Evolutionary conservation across 37 sponge, comb jelly and placozoan species (phyloP).

Genomic region (Spongilla lacustris): DNA sequence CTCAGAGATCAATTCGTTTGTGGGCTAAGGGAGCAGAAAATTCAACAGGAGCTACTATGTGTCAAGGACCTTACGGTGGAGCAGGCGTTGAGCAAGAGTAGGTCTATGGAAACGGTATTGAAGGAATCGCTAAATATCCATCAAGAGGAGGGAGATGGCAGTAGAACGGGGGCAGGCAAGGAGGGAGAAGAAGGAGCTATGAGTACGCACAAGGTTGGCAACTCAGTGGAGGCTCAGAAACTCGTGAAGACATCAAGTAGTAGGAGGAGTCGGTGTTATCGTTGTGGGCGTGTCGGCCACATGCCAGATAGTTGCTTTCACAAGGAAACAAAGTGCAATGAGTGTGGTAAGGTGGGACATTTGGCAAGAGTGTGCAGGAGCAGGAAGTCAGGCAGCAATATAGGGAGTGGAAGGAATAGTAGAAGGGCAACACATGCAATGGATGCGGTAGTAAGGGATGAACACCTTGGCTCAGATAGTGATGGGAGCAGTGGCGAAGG

Average conservation of each 20-base stretch:
- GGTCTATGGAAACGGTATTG: background rate
- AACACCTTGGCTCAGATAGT: too few relatives aligned
- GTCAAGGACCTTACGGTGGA: background rate
- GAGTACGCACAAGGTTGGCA: background rate
- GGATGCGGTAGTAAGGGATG: too few relatives aligned
- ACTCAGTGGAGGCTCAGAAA: too few relatives aligned
- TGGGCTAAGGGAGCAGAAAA: background rate
- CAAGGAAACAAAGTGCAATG: background rate
- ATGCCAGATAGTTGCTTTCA: background rate
- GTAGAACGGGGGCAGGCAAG: background rate
- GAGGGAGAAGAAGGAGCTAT: background rate
- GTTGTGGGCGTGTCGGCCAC: constrained; percentile 6
- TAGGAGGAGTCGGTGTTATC: background rate
- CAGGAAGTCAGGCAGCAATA: background rate
- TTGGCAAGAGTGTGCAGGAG: background rate
- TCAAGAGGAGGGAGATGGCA: background rate
- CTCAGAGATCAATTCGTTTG: background rate
- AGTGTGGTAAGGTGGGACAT: background rate
- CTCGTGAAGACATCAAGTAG: too few relatives aligned
- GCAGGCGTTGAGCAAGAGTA: background rate
- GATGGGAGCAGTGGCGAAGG: too few relatives aligned
- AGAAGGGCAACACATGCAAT: background rate
- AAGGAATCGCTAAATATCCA: background rate
- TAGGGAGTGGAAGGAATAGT: too few relatives aligned
- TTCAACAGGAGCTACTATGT: constrained; percentile 5